phyloP scores from a whole-genome alignment of 2,113 vertebrate species.

The Microcebus jonahi region DNA sequence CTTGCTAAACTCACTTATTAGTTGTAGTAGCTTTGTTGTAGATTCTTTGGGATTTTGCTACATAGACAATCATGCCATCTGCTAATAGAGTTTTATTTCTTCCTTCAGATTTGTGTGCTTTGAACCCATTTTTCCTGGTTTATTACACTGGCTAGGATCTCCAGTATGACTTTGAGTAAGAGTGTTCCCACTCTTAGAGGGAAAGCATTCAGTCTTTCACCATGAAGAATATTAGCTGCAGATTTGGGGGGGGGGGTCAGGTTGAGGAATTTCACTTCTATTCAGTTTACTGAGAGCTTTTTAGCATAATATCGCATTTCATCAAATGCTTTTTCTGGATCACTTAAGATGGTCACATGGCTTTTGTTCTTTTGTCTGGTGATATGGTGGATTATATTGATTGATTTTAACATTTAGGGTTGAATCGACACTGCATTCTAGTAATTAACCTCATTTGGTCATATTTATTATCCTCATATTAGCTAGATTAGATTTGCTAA shows the following conservation, averaged over 20 bases:
- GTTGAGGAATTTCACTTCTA: not conserved
- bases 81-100: not conserved
- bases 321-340: not conserved
- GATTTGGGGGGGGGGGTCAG: not conserved
- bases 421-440: not conserved
- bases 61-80: not conserved
- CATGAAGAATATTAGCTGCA: not conserved
- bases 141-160: not conserved
- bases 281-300: not conserved
- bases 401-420: not conserved
- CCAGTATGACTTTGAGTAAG: not conserved
- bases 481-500: not conserved
- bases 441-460: not conserved
- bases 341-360: not conserved
- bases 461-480: not conserved
- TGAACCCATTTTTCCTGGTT: not conserved
- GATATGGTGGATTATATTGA: not conserved
- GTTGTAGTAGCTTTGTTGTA: not conserved
- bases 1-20: not conserved
- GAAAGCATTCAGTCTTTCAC: not conserved
- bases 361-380: not conserved
- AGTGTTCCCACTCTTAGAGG: not conserved
- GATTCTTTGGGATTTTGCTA: not conserved
- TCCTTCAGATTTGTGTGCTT: not conserved
- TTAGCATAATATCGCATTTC: not conserved